phyloP scores from a whole-genome alignment of 2,113 vertebrate genomes.

The Prionailurus bengalensis region DNA sequence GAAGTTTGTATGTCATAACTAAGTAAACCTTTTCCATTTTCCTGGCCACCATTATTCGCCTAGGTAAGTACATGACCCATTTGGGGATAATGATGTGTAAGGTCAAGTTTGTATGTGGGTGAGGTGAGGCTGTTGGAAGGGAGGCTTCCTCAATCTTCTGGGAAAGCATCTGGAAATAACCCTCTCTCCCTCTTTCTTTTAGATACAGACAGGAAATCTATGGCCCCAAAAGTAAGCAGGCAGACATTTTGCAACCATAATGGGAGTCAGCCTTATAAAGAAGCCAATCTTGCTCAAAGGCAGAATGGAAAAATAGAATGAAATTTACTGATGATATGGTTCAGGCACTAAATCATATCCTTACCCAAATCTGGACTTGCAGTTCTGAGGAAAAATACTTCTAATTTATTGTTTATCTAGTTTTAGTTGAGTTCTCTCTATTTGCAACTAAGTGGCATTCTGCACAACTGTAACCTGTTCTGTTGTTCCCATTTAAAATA shows the following conservation, averaged over 20 bases:
- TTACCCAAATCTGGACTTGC: not conserved
- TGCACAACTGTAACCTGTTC: not conserved
- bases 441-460: not conserved
- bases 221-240: not conserved
- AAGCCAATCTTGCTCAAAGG: not conserved
- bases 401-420: not conserved
- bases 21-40: not conserved
- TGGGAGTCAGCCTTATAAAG: not conserved
- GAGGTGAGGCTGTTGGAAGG: not conserved
- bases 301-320: not conserved
- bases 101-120: not conserved
- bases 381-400: not conserved
- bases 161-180: not conserved
- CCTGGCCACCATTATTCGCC: not conserved
- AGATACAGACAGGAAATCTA: not conserved
- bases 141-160: not conserved
- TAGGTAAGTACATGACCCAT: not conserved
- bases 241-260: not conserved
- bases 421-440: not conserved
- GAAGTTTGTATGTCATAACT: not conserved
- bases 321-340: not conserved
- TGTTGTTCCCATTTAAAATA: not conserved
- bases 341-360: not conserved
- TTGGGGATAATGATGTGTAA: not conserved
- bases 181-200: not conserved